A percentile compares a stretch with the other conserved stretches of the same genome.
These are phyloP conservation scores for Aleiodes testaceus DNA, from an alignment of 2,888 invertebrate genomes.

Conservation along the genomic window DNA sequence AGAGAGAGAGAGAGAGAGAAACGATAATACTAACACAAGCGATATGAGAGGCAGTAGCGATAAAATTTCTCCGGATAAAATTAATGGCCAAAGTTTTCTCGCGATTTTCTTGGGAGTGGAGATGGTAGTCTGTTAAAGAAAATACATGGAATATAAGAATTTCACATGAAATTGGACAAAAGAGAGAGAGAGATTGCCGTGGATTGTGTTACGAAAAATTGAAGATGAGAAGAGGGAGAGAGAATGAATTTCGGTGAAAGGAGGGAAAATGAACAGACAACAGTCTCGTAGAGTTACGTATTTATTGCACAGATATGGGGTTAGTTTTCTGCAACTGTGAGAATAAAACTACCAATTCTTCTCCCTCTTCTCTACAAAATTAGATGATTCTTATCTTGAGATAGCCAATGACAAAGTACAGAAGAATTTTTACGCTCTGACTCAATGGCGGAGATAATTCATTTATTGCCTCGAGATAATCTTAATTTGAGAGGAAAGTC, in stretches of 20 bases:
- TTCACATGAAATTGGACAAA: slow-evolving; percentile 18
- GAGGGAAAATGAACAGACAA: slow-evolving; percentile 38
- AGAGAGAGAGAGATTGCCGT: slow-evolving; percentile 26
- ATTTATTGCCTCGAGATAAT: slow-evolving; percentile 29
- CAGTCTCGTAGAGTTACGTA: slow-evolving; percentile 54
- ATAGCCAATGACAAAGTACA: slow-evolving; percentile 13
- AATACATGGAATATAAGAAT: slow-evolving; percentile 7
- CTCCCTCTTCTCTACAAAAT: slow-evolving; percentile 51
- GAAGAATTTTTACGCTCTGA: neutral
- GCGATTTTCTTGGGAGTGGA: slow-evolving; percentile 36
- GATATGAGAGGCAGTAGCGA: slow-evolving; percentile 48
- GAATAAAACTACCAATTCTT: slow-evolving; percentile 50
- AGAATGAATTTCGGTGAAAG: slow-evolving; percentile 36
- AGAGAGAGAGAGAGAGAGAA: slow-evolving; percentile 13
- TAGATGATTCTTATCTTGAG: slow-evolving; percentile 59
- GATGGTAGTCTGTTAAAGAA: slow-evolving; percentile 13
- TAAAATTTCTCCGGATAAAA: slow-evolving; percentile 57
- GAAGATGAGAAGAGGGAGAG: slow-evolving; percentile 4
- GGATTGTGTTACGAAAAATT: slow-evolving; percentile 30
- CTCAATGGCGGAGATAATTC: slow-evolving; percentile 34
- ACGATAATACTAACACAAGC: slow-evolving; percentile 27
- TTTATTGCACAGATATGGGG: slow-evolving; percentile 58
- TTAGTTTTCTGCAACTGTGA: slow-evolving; percentile 29
- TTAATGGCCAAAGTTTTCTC: slow-evolving; percentile 58
- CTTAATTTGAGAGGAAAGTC: neutral